phyloP scores from a whole-genome alignment of 2,888 invertebrate genomes.

The Caenorhabditis sinica region DNA sequence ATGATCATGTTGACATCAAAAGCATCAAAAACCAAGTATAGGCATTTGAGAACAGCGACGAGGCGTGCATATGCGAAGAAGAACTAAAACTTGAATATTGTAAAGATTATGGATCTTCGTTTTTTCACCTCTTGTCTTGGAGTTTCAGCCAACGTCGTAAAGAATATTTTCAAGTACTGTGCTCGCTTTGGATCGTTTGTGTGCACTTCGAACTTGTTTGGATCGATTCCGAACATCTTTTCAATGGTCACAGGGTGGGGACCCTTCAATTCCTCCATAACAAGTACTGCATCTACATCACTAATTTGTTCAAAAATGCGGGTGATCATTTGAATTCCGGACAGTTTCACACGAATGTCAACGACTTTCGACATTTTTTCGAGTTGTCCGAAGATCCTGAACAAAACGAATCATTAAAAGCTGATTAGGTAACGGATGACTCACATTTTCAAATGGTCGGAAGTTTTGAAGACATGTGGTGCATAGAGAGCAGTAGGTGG shows the following conservation, averaged over 20 bases:
- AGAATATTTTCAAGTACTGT: slow-evolving; percentile 44
- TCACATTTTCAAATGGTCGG: slow-evolving; percentile 33
- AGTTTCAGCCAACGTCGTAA: slow-evolving; percentile 3
- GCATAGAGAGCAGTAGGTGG: slow-evolving; percentile 23
- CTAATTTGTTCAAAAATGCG: slow-evolving; percentile 14
- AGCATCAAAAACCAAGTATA: slow-evolving; percentile 33
- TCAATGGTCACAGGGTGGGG: slow-evolving; percentile 6
- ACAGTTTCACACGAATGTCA: slow-evolving; percentile 46
- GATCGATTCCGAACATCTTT: slow-evolving; percentile 42
- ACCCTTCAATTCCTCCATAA: slow-evolving; percentile 29
- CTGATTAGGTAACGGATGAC: neutral
- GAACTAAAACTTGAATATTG: slow-evolving; percentile 4
- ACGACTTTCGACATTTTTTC: slow-evolving; percentile 35
- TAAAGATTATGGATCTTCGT: neutral
- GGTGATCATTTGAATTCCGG: slow-evolving; percentile 37
- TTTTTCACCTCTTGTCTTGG: slow-evolving; percentile 5
- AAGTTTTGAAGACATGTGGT: slow-evolving; percentile 19
- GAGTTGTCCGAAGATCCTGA: slow-evolving; percentile 34
- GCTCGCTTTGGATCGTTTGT: slow-evolving; percentile 8
- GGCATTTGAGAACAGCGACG: slow-evolving; percentile 5
- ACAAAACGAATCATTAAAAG: neutral
- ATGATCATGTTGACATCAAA: slow-evolving; percentile 32
- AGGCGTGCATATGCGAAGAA: neutral
- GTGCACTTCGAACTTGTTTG: slow-evolving; percentile 2
- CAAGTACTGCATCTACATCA: neutral